A percentile compares a stretch with the other conserved stretches of the same genome.
These are phyloP conservation scores for Oncorhynchus tshawytscha DNA, from an alignment of 2,113 vertebrate species.

Conservation along the genomic window DNA sequence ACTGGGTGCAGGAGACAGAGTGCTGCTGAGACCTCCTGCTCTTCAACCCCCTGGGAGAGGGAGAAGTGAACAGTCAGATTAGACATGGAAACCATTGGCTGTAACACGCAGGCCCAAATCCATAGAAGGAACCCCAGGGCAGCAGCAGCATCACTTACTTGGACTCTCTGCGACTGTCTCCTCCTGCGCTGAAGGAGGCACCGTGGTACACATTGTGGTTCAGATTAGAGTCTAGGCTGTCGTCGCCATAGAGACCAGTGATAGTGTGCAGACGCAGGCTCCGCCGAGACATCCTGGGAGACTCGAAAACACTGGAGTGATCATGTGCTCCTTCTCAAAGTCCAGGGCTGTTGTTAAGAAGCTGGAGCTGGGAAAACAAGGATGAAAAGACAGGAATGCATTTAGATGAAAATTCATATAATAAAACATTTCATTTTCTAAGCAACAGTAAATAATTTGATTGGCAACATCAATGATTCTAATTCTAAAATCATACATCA, in stretches of 20 bases:
- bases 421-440: no score
- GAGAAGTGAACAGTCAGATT: background rate
- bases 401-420: background rate
- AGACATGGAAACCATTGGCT: no score
- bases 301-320: constrained; percentile 70
- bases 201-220: constrained; percentile 43
- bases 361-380: constrained; percentile 75
- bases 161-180: constrained; percentile 50
- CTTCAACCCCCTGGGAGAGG: constrained; percentile 40
- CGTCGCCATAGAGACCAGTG: constrained; percentile 43
- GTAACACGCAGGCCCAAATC: background rate
- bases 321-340: constrained; percentile 76
- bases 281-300: constrained; percentile 85
- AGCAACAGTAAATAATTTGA: background rate
- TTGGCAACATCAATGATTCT: background rate
- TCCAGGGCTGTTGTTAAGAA: constrained; percentile 78
- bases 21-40: constrained; percentile 47
- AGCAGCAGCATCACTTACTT: constrained; percentile 59
- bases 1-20: constrained; percentile 54
- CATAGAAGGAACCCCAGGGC: background rate
- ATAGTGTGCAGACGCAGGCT: constrained; percentile 77
- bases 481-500: background rate
- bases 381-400: background rate
- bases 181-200: constrained; percentile 44
- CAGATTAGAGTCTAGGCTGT: constrained; percentile 48